phyloP scores from a whole-genome alignment of 2,797 vertebrate species.

The Brachyalestes nurse region DNA sequence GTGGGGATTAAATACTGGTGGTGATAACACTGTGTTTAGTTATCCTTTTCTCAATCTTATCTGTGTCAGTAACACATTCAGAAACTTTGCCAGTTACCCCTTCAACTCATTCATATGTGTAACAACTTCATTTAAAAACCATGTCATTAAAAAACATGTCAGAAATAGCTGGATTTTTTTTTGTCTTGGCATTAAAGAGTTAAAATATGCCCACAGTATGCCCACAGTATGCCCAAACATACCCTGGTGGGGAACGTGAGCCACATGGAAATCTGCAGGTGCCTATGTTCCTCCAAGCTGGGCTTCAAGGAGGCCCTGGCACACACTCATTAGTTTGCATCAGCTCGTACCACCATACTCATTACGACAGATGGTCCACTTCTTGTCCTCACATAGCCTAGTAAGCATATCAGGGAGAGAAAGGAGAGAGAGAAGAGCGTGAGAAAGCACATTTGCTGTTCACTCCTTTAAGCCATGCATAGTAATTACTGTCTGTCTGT shows the following conservation, averaged over 20 bases:
- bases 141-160: too few relatives aligned
- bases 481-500: background rate
- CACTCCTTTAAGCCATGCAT: background rate
- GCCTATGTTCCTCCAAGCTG: background rate
- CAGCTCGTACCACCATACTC: background rate
- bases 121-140: too few relatives aligned
- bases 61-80: too few relatives aligned
- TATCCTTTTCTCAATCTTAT: too few relatives aligned
- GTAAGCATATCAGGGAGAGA: constrained; percentile 19
- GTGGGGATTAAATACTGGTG: background rate
- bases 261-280: background rate
- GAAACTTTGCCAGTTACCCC: too few relatives aligned
- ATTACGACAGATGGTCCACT: constrained; percentile 27
- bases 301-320: background rate
- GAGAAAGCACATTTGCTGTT: background rate
- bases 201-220: background rate
- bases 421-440: background rate
- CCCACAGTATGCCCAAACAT: too few relatives aligned
- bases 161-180: too few relatives aligned
- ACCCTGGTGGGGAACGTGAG: background rate
- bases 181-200: background rate
- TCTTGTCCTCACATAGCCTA: background rate
- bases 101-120: too few relatives aligned
- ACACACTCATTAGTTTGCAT: constrained; percentile 4
- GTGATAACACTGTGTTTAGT: background rate